phyloP scores from a whole-genome alignment of 2,797 vertebrate species.

The Sphenopsis melanotis region DNA sequence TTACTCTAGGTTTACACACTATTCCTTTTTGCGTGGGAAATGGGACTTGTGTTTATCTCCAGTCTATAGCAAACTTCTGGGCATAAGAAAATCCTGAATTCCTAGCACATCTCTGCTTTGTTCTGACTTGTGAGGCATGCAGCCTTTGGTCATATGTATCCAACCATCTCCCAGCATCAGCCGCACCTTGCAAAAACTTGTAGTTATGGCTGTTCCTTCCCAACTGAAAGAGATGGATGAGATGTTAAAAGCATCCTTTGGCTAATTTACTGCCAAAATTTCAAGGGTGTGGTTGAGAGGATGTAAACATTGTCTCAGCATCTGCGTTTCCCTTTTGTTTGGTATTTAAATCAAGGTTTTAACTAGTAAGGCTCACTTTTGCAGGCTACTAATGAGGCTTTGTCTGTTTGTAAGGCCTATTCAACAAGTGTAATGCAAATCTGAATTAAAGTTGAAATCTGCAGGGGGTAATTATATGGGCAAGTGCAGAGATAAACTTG shows the following conservation, averaged over 20 bases:
- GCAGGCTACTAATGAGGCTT: constrained; percentile 24
- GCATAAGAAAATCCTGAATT: constrained; percentile 4
- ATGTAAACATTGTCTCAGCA: constrained; percentile 55
- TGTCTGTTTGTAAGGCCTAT: not conserved
- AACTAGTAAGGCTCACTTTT: constrained; percentile 21
- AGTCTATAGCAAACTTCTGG: not conserved
- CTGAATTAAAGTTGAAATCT: constrained; percentile 20
- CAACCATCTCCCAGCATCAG: constrained; percentile 21
- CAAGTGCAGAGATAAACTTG: constrained; percentile 27
- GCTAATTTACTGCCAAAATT: constrained; percentile 68
- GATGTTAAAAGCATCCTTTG: constrained; percentile 65
- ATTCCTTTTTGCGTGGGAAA: not conserved
- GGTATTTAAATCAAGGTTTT: constrained; percentile 36
- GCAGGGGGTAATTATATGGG: constrained; percentile 16
- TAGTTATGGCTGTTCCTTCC: constrained; percentile 56
- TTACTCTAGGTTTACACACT: not conserved
- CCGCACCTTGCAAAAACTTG: constrained; percentile 57
- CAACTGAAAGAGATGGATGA: constrained; percentile 35
- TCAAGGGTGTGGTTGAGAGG: constrained; percentile 24
- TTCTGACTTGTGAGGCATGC: constrained; percentile 32
- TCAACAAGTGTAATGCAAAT: not conserved
- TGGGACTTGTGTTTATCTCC: not conserved
- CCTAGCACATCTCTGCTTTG: not conserved
- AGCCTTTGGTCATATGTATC: constrained; percentile 2
- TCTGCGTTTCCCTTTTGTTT: constrained; percentile 34